Base-by-base conservation (phyloP, 2,797 vertebrate species). In the Glyptemys insculpta region DNA sequence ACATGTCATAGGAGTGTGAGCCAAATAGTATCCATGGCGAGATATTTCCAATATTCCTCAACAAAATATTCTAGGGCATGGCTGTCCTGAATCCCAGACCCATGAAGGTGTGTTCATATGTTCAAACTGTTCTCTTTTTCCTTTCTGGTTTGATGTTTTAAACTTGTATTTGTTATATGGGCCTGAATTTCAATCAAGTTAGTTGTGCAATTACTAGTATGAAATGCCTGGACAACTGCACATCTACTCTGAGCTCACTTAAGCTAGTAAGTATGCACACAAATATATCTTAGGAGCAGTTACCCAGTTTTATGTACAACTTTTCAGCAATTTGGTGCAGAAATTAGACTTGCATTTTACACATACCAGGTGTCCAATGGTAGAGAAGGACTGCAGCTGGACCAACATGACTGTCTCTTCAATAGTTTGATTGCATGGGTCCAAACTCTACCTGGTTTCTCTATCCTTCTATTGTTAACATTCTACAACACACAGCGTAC, bases 1-100 rank as follows among this genome's bases (percentile, higher is more conserved):
- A 94, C 88, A 90, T 74, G 79, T 91, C 41, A 78, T 81, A 83
- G 94, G 90, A 94, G 92, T 96, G 85, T 87, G 87, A 92, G 82
- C 62, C 31, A 79, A 8, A 86, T 56, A 86, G 56, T 88, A 74
- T 81, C 93, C 44, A 86, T 96, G 91, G 95, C 88, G 68, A 94
- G 74, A 90, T 90, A 83, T 56, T 92, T 92, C 78, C 86, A 93
- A 5, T 79, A 47, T 92, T 95, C 85, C 52, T 83, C 88, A 95
- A 95, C 94, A 95, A 96, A 97, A 85, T 86, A 76, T 31, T 56
- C 54, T 41, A n/a, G 89, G 80, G 84, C 31, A n/a, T 89, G 80
- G 62, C 54, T 86, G 72, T 93, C 29, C 41, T 92, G 84, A 41
- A 37, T 72, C 68, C 37, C 37, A 72, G 68, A 23, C 37, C 10